phyloP scores from a whole-genome alignment of 2,113 vertebrate species.

The Chlamydotis undulata region DNA sequence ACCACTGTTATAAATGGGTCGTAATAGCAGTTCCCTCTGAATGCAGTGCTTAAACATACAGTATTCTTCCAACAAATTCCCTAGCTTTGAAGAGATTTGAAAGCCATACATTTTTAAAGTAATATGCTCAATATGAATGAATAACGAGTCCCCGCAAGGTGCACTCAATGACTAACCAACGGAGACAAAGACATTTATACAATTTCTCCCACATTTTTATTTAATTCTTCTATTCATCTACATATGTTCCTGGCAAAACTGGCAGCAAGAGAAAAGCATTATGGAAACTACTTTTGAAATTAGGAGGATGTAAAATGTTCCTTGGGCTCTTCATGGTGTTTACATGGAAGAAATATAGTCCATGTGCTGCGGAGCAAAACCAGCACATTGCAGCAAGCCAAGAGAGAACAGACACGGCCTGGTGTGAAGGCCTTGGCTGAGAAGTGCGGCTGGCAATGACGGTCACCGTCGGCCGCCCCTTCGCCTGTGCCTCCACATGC shows the following conservation, averaged over 20 bases:
- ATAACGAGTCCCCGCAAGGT: neutral
- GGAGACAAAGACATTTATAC: neutral
- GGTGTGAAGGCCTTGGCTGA: neutral
- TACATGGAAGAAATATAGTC: neutral
- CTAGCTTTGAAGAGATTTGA: neutral
- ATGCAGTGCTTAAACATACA: neutral
- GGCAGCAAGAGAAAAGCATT: neutral
- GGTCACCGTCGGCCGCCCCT: rapidly evolving
- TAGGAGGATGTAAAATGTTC: neutral
- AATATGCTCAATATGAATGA: neutral
- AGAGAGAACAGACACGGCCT: neutral
- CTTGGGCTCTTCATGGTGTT: neutral
- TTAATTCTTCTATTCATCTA: neutral
- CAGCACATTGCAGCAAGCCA: neutral
- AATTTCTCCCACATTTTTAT: neutral
- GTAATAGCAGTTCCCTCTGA: neutral
- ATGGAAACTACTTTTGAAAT: neutral
- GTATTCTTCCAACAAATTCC: neutral
- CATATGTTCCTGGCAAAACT: neutral
- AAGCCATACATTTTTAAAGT: neutral
- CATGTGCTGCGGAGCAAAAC: neutral
- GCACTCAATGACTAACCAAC: neutral
- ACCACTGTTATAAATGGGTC: slow-evolving; percentile 38
- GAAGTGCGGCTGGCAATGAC: rapidly evolving
- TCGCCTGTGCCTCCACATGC: rapidly evolving